Percentiles rank a stretch among this genome's conserved stretches.
Evolutionary conservation across 2,113 vertebrate species (phyloP).

Genomic region (Erpornis zantholeuca): DNA sequence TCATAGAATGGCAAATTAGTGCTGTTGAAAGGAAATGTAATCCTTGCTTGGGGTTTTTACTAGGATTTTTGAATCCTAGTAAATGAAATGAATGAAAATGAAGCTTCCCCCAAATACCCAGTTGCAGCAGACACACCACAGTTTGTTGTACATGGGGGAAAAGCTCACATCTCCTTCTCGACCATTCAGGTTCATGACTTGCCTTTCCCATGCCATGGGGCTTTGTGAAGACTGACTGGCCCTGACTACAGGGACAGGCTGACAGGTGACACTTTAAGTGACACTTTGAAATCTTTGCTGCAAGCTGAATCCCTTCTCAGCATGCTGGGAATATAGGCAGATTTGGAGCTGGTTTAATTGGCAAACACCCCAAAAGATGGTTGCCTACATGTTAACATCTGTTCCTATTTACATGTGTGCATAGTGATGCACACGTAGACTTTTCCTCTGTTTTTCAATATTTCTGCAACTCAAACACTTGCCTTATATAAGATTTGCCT

Average conservation of each 20-base stretch:
- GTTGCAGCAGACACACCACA: fast-evolving
- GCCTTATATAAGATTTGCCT: background rate
- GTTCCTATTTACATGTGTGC: background rate
- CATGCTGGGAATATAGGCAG: background rate
- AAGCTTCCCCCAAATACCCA: background rate
- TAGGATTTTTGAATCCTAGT: background rate
- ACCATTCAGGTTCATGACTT: background rate
- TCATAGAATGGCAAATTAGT: background rate
- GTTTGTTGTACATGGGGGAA: background rate
- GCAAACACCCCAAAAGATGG: background rate
- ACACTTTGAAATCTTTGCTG: background rate
- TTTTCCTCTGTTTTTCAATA: background rate
- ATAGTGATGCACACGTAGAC: background rate
- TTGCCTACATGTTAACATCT: background rate
- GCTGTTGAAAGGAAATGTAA: background rate
- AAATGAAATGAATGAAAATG: background rate
- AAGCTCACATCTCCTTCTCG: background rate
- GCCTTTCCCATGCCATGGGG: background rate
- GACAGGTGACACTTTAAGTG: background rate
- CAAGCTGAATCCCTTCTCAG: background rate
- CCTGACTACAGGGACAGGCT: background rate
- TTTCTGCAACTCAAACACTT: background rate
- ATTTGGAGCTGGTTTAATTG: background rate
- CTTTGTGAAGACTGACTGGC: background rate
- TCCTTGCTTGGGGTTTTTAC: background rate